Percentiles rank a stretch among this genome's conserved stretches.
Evolutionary conservation across 2,797 vertebrate species (phyloP).

Genomic region (Enoplosus armatus): DNA sequence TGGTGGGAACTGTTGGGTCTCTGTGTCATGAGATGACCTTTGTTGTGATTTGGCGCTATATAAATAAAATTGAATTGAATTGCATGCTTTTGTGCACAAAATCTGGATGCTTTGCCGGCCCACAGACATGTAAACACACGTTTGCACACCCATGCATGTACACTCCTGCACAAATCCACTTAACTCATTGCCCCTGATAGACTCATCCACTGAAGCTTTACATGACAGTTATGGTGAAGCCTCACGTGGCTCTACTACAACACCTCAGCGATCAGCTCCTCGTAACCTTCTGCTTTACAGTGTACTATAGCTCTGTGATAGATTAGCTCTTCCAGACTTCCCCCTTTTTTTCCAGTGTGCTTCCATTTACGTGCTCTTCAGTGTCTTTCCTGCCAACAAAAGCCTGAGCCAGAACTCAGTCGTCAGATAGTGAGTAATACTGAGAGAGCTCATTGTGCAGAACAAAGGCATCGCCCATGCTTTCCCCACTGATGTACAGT

Average conservation of each 20-base stretch:
- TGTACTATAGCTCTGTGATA: conserved; percentile 4
- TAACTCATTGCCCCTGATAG: conserved; percentile 30
- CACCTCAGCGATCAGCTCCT: conserved; percentile 18
- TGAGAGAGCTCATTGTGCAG: conserved; percentile 51
- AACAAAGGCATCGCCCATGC: conserved; percentile 49
- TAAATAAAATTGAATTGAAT: too few species aligned
- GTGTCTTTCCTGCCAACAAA: conserved; percentile 54
- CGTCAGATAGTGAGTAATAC: conserved; percentile 51
- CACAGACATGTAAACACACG: not conserved
- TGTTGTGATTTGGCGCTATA: too few species aligned
- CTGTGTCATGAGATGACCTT: too few species aligned
- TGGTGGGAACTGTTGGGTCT: too few species aligned
- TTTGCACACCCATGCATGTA: not conserved
- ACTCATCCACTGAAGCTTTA: conserved; percentile 34
- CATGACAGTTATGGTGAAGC: conserved; percentile 34
- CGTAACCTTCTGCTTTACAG: conserved; percentile 13
- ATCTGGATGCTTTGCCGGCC: not conserved
- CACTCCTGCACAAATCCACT: conserved; percentile 31
- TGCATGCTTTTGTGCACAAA: not conserved
- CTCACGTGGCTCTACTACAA: not conserved
- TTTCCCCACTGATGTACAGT: conserved; percentile 36
- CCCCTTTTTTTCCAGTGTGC: not conserved
- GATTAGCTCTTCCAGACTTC: conserved; percentile 29
- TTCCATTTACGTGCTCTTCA: conserved; percentile 23
- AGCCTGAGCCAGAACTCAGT: conserved; percentile 47